Base-by-base conservation (phyloP, 2,888 invertebrate species). In the Buathra laborator region DNA sequence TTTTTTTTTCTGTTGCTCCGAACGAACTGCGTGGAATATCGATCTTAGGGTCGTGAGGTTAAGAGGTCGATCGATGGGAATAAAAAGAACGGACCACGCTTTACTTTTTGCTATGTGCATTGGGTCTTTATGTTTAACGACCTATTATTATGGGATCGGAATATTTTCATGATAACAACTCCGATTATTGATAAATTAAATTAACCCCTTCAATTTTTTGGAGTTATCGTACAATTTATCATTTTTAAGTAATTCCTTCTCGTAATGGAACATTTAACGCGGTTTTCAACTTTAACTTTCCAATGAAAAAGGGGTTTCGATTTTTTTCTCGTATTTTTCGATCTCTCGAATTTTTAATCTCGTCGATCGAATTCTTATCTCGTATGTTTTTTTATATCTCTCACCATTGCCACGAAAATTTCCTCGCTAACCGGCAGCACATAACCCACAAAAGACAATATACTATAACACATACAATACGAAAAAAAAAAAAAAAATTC, bases 61-160 rank as follows among this genome's bases (percentile, higher is more conserved):
- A 86, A 85, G 85, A 85, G 86, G 86, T 86, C 86, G 86, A 85
- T 86, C 86, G 86, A 86, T 86, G 81, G 51, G 75, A 75, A 68
- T 70, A 72, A 53, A 81, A 81, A 72, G 37, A 10, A 32, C 37
- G 48, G 16, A 29, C 29, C 5, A 32, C 29, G 29, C 29, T 62
- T 6, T 29, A n/a, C 32, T 14, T 5, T 62, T 32, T 32, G 1
- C n/a, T 14, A 12, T 62, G 14, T 32, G 4, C 12, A 4, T 29
- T 3, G 14, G 29, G n/a, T 62, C 10, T 12, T 12, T n/a, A 32
- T 62, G 29, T 12, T 14, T 29, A 29, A 0, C 19, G 29, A 9
- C 24, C 24, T 5, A 24, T 29, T 24, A 12, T 32, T 14, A 29
- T 24, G 24, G 29, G 6, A 32, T 62, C 14, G 4, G 6, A 14